A percentile compares a stretch with the other conserved stretches of the same genome.
These are phyloP conservation scores for Sylvilagus floridanus DNA, from an alignment of 2,797 vertebrate species.

Conservation along the genomic window DNA sequence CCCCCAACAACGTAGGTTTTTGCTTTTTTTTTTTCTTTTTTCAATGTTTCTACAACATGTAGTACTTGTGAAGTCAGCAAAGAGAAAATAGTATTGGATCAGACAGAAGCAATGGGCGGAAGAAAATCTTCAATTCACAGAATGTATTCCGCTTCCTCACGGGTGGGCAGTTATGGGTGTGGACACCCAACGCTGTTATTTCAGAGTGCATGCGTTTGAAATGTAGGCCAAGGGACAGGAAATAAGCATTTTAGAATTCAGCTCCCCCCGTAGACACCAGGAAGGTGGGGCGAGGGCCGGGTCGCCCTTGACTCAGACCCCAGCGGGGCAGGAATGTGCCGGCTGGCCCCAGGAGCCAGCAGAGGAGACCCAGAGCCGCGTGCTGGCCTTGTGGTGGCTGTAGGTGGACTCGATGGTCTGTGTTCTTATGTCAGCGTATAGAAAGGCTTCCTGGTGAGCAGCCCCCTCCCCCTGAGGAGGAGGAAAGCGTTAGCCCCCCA, in stretches of 20 bases:
- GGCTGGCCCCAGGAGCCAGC: not conserved
- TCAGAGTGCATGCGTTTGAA: not conserved
- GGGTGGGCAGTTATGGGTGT: not conserved
- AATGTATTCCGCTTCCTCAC: not conserved
- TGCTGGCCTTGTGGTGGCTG: slow-evolving; percentile 62
- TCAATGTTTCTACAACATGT: too few relatives aligned
- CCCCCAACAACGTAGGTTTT: too few relatives aligned
- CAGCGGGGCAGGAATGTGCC: not conserved
- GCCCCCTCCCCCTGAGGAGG: slow-evolving; percentile 58
- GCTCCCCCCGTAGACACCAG: not conserved
- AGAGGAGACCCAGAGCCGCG: slow-evolving; percentile 39
- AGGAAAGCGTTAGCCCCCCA: slow-evolving; percentile 84
- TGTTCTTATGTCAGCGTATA: slow-evolving; percentile 75
- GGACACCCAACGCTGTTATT: not conserved
- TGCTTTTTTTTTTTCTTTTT: too few relatives aligned
- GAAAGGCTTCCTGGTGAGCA: slow-evolving; percentile 83
- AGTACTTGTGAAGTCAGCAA: not conserved
- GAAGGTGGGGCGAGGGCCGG: not conserved
- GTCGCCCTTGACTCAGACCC: slow-evolving; percentile 51
- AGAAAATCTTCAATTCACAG: not conserved
- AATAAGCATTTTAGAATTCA: slow-evolving; percentile 27
- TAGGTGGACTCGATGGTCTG: slow-evolving; percentile 74
- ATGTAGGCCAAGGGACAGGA: slow-evolving; percentile 28
- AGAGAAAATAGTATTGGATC: not conserved
- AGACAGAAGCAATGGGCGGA: not conserved